A percentile compares a stretch with the other conserved stretches of the same genome.
Evolutionary conservation across 2,113 vertebrate genomes (phyloP).

Genomic region (Stigmatopora argus): DNA sequence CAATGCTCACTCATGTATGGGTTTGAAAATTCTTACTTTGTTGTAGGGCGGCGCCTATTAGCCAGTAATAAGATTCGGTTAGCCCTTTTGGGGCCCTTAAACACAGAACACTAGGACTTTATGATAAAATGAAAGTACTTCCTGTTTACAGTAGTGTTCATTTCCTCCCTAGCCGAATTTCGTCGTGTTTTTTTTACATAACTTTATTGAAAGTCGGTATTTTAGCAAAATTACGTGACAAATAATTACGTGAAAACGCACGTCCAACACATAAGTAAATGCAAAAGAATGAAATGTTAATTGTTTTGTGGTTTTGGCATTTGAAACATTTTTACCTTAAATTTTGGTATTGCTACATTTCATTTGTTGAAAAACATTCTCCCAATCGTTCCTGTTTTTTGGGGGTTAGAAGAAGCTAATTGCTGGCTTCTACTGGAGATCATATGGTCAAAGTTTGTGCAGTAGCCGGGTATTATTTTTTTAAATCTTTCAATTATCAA

Average conservation of each 20-base stretch:
- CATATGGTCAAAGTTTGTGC: too few relatives aligned
- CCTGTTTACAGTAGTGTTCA: constrained; percentile 8
- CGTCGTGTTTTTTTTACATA: background rate
- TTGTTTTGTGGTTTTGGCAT: background rate
- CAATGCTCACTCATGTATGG: background rate
- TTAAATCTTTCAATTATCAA: too few relatives aligned
- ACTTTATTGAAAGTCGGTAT: background rate
- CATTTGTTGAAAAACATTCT: background rate
- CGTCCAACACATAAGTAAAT: background rate
- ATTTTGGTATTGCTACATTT: background rate
- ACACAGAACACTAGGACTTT: constrained; percentile 2
- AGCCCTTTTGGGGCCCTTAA: background rate
- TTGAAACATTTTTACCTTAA: background rate
- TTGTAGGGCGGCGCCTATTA: background rate
- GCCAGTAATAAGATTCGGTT: background rate
- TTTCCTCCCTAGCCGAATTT: constrained; percentile 3
- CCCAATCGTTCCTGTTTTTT: background rate
- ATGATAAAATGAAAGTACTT: constrained; percentile 13
- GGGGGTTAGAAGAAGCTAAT: background rate
- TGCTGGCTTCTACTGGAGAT: background rate
- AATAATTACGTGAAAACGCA: background rate
- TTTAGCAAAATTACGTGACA: background rate
- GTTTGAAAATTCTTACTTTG: constrained; percentile 4
- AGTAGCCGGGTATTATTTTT: too few relatives aligned
- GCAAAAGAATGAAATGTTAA: background rate